Evolutionary conservation across 2,888 invertebrate genomes (phyloP).

Genomic region (Patella pellucida): DNA sequence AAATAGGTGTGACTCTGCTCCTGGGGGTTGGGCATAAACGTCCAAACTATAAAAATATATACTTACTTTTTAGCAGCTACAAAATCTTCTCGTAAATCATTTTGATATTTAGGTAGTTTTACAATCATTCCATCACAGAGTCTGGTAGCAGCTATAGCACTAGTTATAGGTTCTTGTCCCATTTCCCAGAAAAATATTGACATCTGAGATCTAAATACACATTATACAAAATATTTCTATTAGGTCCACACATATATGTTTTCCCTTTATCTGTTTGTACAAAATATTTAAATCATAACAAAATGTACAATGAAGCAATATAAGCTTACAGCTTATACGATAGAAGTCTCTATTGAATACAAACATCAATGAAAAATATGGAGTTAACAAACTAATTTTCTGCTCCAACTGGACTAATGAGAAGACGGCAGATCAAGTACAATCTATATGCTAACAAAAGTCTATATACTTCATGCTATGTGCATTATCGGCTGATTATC

Average conservation of each 20-base stretch:
- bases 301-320: background rate
- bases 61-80: constrained; percentile 54
- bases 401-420: too few species aligned
- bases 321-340: background rate
- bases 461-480: too few species aligned
- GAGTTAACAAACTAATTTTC: too few species aligned
- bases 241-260: background rate
- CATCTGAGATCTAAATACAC: constrained; percentile 53
- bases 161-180: constrained; percentile 67
- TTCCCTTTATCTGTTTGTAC: background rate
- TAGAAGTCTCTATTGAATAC: too few species aligned
- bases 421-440: too few species aligned
- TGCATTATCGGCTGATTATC: too few species aligned
- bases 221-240: background rate
- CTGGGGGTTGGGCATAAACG: too few species aligned
- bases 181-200: constrained; percentile 71
- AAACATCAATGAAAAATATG: too few species aligned
- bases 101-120: constrained; percentile 55
- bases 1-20: too few species aligned
- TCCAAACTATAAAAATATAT: background rate
- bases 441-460: too few species aligned
- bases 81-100: constrained; percentile 47
- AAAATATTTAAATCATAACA: background rate
- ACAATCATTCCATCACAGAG: constrained; percentile 61
- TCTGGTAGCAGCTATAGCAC: constrained; percentile 66